These are phyloP conservation scores for Xanthorhoe spadicearia DNA, from an alignment of 2,888 invertebrate species.

Conservation along the genomic window DNA sequence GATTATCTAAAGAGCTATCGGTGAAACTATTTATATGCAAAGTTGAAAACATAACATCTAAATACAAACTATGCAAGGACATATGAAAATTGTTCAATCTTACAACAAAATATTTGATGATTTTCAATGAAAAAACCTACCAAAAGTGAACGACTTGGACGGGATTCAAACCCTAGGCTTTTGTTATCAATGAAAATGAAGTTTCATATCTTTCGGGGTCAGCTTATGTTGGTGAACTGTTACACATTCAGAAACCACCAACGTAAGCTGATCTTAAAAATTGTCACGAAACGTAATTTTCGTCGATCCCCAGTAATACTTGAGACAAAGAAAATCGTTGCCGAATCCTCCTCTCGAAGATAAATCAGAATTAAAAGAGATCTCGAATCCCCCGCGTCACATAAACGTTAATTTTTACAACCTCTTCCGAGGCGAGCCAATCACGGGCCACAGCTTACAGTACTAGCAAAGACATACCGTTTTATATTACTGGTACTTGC, in stretches of 20 bases:
- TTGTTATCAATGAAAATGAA: too few species aligned
- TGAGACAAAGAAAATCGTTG: neutral
- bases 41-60: neutral
- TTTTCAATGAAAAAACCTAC: too few species aligned
- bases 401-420: constrained; percentile 25
- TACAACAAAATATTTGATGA: too few species aligned
- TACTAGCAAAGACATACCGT: neutral
- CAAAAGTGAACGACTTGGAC: too few species aligned
- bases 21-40: neutral
- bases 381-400: constrained; percentile 11
- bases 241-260: too few species aligned
- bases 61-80: too few species aligned
- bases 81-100: too few species aligned
- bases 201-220: too few species aligned
- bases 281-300: too few species aligned
- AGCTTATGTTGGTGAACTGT: too few species aligned
- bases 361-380: constrained; percentile 17
- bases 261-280: too few species aligned
- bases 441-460: neutral
- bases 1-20: neutral
- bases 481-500: neutral
- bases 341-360: constrained; percentile 4
- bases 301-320: neutral
- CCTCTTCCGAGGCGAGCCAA: constrained; percentile 23
- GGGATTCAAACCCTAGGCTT: too few species aligned